Evolutionary conservation across 1,140 invertebrate genomes (phyloP), one percentile per base, ranked within the genome.

Genomic region (Drosophila ironensis): DNA sequence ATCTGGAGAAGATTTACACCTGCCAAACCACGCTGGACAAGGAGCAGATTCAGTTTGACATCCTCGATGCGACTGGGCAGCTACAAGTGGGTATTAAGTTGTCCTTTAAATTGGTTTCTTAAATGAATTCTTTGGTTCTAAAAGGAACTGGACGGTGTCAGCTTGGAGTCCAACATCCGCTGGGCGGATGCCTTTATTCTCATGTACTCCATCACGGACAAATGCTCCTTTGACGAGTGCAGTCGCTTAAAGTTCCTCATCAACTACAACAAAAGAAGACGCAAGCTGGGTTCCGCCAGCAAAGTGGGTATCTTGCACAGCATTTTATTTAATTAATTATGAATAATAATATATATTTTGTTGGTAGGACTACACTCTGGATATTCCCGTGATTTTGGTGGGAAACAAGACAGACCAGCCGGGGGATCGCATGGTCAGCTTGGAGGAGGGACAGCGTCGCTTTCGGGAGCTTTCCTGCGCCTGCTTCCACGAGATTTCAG

Each of bases 121-220:
- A 20, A 17, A 14, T 22, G 4, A 14, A 11, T 33, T 4, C 1
- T 6, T 14, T 4, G 5, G n/a, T 11, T 50, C n/a, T 1, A 2
- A 46, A 78, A 94, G 94, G 93, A 95, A 91, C 92, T 91, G 64
- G 93, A 95, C 89, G 93, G 93, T 41, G 89, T 93, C 12, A 92
- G 92, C 17, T 84, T 94, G 67, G 95, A 97, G 87, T 93, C 93
- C 8, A 95, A 96, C 74, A 95, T 96, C 24, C 91, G 94, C 25
- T 96, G 95, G 93, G 95, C 94, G 11, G 95, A 97, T 81, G 96
- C 95, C 3, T 97, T 97, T 82, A 93, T 97, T 27, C 91, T 97
- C 1, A 95, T 97, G 89, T 97, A 96, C 84, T 95, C 95, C 0
- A 94, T 97, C 2, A 95, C 95, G 3, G 95, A 96, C 84, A 95